Percentiles rank a stretch among this genome's conserved stretches.
phyloP scores from a whole-genome alignment of 2,113 vertebrate species.

The Tyto alba region DNA sequence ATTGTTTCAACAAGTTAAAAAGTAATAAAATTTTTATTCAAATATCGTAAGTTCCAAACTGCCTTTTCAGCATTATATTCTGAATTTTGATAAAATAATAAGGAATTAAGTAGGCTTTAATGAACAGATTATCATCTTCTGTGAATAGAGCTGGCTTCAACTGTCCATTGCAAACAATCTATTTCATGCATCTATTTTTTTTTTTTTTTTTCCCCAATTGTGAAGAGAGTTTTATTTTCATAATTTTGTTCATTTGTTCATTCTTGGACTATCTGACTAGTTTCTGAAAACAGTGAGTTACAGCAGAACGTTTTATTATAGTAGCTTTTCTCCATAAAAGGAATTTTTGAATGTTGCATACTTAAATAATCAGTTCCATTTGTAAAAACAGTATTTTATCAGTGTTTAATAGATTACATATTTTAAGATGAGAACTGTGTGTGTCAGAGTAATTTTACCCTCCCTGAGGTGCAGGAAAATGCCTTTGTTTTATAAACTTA shows the following conservation, averaged over 20 bases:
- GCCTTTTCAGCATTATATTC: background rate
- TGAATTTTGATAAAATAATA: background rate
- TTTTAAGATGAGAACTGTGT: background rate
- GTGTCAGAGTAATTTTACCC: background rate
- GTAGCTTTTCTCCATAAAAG: background rate
- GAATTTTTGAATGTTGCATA: background rate
- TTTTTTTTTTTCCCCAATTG: background rate
- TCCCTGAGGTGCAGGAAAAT: background rate
- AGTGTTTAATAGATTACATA: background rate
- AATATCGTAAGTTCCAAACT: background rate
- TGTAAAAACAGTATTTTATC: background rate
- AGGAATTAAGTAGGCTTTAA: background rate
- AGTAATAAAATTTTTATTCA: background rate
- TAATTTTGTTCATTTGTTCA: background rate
- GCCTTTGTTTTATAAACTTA: background rate
- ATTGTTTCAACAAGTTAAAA: background rate
- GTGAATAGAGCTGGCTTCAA: background rate
- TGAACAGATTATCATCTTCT: background rate
- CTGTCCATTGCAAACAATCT: background rate
- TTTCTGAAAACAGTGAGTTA: constrained; percentile 18
- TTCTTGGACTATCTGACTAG: background rate
- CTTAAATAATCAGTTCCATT: background rate
- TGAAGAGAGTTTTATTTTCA: background rate
- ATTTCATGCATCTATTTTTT: background rate
- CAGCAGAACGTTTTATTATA: background rate